phyloP scores from a whole-genome alignment of 2,888 invertebrate genomes.

The Pristionchus fissidentatus region DNA sequence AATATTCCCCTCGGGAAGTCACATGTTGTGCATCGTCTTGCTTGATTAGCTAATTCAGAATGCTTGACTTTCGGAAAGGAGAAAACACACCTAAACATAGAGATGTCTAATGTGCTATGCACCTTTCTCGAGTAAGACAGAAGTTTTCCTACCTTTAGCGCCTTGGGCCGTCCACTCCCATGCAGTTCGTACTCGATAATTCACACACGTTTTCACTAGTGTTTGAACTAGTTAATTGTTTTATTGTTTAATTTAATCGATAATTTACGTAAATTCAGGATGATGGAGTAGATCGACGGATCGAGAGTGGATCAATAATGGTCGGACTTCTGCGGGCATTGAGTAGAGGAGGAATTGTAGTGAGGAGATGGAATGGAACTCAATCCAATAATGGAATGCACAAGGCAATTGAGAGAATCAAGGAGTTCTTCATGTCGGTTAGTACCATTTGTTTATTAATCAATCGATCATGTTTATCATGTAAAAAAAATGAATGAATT shows the following conservation, averaged over 20 bases:
- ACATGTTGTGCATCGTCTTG: too few species aligned
- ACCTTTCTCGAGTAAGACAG: too few species aligned
- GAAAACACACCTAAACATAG: too few species aligned
- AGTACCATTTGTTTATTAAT: too few species aligned
- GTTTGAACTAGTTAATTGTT: background rate
- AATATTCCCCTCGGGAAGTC: too few species aligned
- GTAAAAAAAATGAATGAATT: too few species aligned
- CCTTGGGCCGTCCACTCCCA: background rate
- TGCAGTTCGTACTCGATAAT: slow-evolving; percentile 13
- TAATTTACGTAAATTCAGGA: background rate
- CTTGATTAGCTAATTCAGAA: too few species aligned
- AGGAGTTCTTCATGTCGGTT: slow-evolving; percentile 33
- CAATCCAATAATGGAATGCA: slow-evolving; percentile 12
- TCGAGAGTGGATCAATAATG: slow-evolving; percentile 19
- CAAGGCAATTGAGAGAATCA: slow-evolving; percentile 15
- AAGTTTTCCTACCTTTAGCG: background rate
- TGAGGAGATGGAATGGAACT: slow-evolving; percentile 8
- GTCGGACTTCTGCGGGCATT: slow-evolving; percentile 13
- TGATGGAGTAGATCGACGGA: background rate
- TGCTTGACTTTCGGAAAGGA: too few species aligned
- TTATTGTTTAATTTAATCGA: background rate
- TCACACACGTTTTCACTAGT: background rate
- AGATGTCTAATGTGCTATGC: too few species aligned
- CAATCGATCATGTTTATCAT: too few species aligned
- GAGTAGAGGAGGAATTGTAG: background rate